A percentile compares a stretch with the other conserved stretches of the same genome.
Evolutionary conservation across 2,797 vertebrate species (phyloP).

Genomic region (Ceryle rudis): DNA sequence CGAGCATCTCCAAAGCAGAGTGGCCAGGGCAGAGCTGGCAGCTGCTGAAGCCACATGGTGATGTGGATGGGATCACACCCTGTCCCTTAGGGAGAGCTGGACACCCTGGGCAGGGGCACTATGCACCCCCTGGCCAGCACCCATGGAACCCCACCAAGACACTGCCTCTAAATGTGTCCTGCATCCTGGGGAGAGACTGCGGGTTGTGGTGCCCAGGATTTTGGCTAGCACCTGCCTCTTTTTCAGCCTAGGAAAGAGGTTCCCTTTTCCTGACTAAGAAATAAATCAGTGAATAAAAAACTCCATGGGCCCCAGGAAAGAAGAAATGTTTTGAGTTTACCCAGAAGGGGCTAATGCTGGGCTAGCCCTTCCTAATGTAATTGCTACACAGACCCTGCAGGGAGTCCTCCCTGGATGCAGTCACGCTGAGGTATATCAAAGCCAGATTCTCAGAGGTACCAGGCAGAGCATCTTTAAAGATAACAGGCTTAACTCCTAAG

Average conservation of each 20-base stretch:
- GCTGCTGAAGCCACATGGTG: background rate
- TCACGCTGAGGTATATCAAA: background rate
- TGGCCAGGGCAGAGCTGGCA: background rate
- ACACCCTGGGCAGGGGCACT: background rate
- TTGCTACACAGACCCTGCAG: background rate
- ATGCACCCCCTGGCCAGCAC: rapidly evolving
- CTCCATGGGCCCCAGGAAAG: background rate
- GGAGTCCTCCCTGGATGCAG: background rate
- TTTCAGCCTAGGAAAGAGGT: background rate
- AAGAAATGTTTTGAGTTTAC: background rate
- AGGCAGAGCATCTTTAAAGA: background rate
- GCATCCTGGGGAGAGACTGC: background rate
- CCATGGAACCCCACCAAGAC: background rate
- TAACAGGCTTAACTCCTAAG: background rate
- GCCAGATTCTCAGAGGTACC: background rate
- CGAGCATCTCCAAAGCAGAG: rapidly evolving
- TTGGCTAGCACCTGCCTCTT: background rate
- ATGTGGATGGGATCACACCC: rapidly evolving
- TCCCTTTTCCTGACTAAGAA: background rate
- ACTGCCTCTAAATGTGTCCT: background rate
- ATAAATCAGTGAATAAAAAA: background rate
- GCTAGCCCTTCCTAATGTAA: background rate
- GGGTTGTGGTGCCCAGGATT: background rate
- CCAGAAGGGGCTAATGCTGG: background rate
- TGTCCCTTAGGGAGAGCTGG: background rate